These are phyloP conservation scores for Parthenolecanium corni DNA, from an alignment of 2,888 invertebrate species.

Conservation along the genomic window DNA sequence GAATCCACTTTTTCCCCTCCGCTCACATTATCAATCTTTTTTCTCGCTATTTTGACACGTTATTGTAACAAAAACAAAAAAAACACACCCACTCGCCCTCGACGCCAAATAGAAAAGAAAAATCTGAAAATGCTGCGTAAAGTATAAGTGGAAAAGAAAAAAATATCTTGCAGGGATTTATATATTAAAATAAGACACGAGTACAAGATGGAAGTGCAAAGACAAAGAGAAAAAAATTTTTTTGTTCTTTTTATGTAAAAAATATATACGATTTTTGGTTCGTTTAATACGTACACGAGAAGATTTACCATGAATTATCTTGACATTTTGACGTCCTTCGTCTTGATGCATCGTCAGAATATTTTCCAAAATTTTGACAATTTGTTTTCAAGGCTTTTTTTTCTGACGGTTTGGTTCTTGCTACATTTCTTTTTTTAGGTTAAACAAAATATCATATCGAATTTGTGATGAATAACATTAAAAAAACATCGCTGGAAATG, in stretches of 20 bases:
- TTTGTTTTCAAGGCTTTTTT: neutral
- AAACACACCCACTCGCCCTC: neutral
- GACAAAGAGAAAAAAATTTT: too few species aligned
- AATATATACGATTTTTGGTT: too few species aligned
- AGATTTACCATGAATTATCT: constrained; percentile 22
- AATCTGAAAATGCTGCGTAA: neutral
- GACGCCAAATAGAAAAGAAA: neutral
- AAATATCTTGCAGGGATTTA: constrained; percentile 9
- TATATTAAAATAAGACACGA: neutral
- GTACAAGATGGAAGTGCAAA: neutral
- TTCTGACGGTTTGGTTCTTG: neutral
- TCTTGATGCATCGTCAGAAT: neutral
- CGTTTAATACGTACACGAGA: constrained; percentile 11
- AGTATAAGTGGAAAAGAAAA: neutral
- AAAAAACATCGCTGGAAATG: too few species aligned
- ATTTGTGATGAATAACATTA: too few species aligned
- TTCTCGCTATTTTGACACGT: too few species aligned
- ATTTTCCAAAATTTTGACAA: constrained; percentile 14
- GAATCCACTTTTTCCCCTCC: too few species aligned
- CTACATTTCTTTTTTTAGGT: too few species aligned
- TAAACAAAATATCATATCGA: too few species aligned
- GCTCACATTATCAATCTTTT: too few species aligned
- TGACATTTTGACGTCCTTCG: constrained; percentile 21
- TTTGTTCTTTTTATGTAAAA: too few species aligned
- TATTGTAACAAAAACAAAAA: neutral